A percentile compares a stretch with the other conserved stretches of the same genome.
Evolutionary conservation across 2,797 vertebrate genomes (phyloP).

Genomic region (Melanitta fusca): DNA sequence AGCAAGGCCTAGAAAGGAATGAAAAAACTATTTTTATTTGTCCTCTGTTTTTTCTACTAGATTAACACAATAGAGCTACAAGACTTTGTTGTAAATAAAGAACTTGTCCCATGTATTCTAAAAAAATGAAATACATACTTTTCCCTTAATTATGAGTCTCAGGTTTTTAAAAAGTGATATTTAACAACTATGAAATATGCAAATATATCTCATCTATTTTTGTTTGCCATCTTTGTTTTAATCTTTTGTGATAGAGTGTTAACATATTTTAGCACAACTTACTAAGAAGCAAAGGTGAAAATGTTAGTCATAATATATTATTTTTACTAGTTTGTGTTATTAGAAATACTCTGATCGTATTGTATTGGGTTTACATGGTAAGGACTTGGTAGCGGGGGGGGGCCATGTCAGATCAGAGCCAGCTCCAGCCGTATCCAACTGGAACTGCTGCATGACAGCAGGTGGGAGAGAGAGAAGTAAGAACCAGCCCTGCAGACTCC

Average conservation of each 20-base stretch:
- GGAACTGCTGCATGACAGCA: too few species aligned
- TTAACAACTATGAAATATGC: neutral
- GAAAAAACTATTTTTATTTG: neutral
- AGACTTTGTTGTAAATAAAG: neutral
- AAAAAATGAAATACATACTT: neutral
- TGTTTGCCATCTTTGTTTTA: neutral
- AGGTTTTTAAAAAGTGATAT: neutral
- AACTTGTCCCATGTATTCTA: neutral
- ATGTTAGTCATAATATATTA: neutral
- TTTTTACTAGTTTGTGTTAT: neutral
- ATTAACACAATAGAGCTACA: neutral
- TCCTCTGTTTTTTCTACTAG: neutral
- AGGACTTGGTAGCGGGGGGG: too few species aligned
- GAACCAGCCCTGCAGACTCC: too few species aligned
- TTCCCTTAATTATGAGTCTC: neutral
- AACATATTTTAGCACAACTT: neutral
- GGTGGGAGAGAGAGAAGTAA: too few species aligned
- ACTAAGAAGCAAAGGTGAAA: neutral
- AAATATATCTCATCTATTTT: neutral
- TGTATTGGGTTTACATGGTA: too few species aligned
- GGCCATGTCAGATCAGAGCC: too few species aligned
- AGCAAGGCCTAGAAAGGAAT: neutral
- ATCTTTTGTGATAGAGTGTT: neutral
- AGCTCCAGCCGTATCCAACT: too few species aligned
- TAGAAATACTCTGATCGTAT: fast-evolving